Base-by-base conservation (phyloP, 2,113 vertebrate species). In the Sander vitreus region DNA sequence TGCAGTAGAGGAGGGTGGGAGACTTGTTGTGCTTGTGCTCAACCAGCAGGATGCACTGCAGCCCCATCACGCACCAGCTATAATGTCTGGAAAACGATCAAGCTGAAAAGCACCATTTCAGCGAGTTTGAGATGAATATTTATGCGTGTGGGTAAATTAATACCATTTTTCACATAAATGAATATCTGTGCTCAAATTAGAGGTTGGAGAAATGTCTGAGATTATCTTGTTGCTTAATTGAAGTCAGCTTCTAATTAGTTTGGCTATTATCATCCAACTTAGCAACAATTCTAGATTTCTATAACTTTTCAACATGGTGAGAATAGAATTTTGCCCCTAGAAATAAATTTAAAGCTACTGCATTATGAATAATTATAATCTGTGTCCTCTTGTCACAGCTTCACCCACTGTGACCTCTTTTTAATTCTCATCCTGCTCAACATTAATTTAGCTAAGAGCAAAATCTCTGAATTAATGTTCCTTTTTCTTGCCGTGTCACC, bases 191-290 rank as follows among this genome's bases (percentile, higher is more conserved):
- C 84, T 92, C 89, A 92, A 90, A 94, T 93, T 91, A 90, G 87
- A 90, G 89, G 88, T 88, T 89, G 91, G 82, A 91, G 91, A 82
- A 93, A 93, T 90, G 84, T 83, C 71, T 25, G 84, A 90, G 91
- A 92, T 90, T 85, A 92, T 93, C 85, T 91, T 92, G 85, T 93
- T 93, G 85, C 91, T 85, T 91, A 93, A 94, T 93, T 94, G 88
- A 93, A 93, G 89, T 73, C 91, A 77, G 85, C 85, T 85, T 84
- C 90, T 94, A 92, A 94, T 94, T 94, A 92, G 88, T 87, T 89
- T 73, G 70, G 83, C 90, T 90, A 91, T 94, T 90, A 92, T 93
- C 89, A 89, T 89, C 78, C 80, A 88, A 91, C 85, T 84, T 69
- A 77, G 70, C 81, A 90, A 91, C 92, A 90, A 90, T 91, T 89